Evolutionary conservation across 2,888 invertebrate species (phyloP).

Genomic region (Aelia acuminata): DNA sequence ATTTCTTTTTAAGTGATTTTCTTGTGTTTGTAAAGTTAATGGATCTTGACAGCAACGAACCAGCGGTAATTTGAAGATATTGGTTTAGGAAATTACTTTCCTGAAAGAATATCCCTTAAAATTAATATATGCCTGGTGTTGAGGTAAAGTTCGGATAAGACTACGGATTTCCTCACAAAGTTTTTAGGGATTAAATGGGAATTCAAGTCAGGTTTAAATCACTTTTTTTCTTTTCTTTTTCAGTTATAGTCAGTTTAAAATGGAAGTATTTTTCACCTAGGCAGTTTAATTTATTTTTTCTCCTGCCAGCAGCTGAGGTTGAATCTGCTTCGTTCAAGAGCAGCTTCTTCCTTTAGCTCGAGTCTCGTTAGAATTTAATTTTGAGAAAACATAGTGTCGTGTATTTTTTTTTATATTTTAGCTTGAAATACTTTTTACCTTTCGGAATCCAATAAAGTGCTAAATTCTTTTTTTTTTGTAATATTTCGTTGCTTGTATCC

Average conservation of each 20-base stretch:
- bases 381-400: neutral
- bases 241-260: constrained; percentile 9
- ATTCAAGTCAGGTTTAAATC: constrained; percentile 15
- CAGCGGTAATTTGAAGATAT: constrained; percentile 12
- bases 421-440: neutral
- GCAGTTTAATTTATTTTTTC: constrained; percentile 22
- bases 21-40: neutral
- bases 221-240: neutral
- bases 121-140: constrained; percentile 3
- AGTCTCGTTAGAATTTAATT: neutral
- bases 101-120: neutral
- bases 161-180: constrained; percentile 4
- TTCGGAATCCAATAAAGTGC: neutral
- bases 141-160: constrained; percentile 13
- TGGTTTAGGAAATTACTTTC: neutral
- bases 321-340: neutral
- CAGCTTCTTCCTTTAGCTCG: neutral
- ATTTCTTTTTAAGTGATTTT: neutral
- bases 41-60: neutral
- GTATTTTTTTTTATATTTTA: neutral
- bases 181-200: constrained; percentile 13
- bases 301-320: neutral
- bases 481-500: neutral
- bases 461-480: too few species aligned
- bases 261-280: constrained; percentile 1